Percentiles rank a stretch among this genome's conserved stretches.
Conservation (phyloP, 2,113 vertebrate genomes). For the Meleagris gallopavo region DNA sequence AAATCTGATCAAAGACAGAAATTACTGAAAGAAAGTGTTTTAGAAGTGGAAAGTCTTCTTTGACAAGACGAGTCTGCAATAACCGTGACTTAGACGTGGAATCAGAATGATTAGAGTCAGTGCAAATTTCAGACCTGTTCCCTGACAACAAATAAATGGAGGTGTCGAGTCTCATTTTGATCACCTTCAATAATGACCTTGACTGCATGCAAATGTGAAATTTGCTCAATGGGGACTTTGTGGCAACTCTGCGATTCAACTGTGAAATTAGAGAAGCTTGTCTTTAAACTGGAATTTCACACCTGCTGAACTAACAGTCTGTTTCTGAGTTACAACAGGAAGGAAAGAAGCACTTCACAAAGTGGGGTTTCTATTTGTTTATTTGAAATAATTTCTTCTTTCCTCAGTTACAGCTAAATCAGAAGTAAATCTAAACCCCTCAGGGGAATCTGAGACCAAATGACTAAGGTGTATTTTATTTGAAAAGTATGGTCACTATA, state of each 20-base stretch:
- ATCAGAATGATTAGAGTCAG: conserved; percentile 67
- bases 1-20: conserved; percentile 61
- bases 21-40: conserved; percentile 38
- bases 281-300: conserved; percentile 78
- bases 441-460: not conserved
- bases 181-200: conserved; percentile 77
- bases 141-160: conserved; percentile 78
- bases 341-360: conserved; percentile 4
- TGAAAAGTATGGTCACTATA: not conserved
- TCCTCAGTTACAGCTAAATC: not conserved
- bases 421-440: not conserved
- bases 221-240: conserved; percentile 68
- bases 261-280: conserved; percentile 80
- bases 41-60: conserved; percentile 56
- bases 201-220: conserved; percentile 77
- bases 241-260: conserved; percentile 69
- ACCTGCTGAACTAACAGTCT: conserved; percentile 68
- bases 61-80: conserved; percentile 50
- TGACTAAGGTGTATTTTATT: not conserved
- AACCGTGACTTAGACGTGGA: conserved; percentile 38
- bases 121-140: conserved; percentile 64
- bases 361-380: conserved; percentile 7
- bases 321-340: conserved; percentile 16
- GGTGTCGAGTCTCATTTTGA: conserved; percentile 69
- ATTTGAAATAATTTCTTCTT: not conserved